Base-by-base conservation (phyloP, 2,113 vertebrate species). In the Zosterops pallidus region DNA sequence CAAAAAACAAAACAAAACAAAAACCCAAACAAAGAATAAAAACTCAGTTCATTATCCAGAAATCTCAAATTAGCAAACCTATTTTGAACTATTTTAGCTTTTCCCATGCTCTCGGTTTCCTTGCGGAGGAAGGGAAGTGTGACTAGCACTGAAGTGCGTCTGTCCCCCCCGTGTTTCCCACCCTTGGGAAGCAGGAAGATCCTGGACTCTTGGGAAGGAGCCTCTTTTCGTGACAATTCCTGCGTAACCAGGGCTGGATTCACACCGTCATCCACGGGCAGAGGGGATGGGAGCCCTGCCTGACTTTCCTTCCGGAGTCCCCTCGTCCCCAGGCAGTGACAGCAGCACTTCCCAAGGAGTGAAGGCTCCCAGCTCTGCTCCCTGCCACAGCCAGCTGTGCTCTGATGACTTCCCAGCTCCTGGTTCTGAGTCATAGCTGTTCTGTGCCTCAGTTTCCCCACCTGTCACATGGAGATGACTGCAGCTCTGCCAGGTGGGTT, bases 111-210 rank as follows among this genome's bases (percentile, higher is more conserved):
- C 21, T 81, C 3, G 16, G 81, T 79, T 94, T 92, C 89, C 72
- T 86, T 52, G 56, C 1, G 5, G 46, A 76, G 86, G 81, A 92
- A 86, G 57, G 81, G 86, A 87, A 92, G 67, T 14, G 28, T 89
- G 84, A 72, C 53, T 23, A 33, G 67, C 16, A 1, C 77, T 53
- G 50, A 56, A 89, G 14, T n/a, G 63, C 1, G 0, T 49, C 62
- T 0, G 0, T 60, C 44, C n/a, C 60, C 8, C 1, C 52, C 8
- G 14, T 35, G 8, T 50, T 95, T 95, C 93, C 95, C 46, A 62
- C 71, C 47, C 24, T 87, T 59, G 3, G 67, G 87, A 94, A 85
- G 84, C 94, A 94, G 94, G 89, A 96, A 94, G 89, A 33, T 35
- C 33, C 63, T 62, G 42, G 86, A 83, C 21, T 2, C 90, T 88